These are phyloP conservation scores for Apamea sordens DNA, from an alignment of 2,888 invertebrate species.

Conservation along the genomic window DNA sequence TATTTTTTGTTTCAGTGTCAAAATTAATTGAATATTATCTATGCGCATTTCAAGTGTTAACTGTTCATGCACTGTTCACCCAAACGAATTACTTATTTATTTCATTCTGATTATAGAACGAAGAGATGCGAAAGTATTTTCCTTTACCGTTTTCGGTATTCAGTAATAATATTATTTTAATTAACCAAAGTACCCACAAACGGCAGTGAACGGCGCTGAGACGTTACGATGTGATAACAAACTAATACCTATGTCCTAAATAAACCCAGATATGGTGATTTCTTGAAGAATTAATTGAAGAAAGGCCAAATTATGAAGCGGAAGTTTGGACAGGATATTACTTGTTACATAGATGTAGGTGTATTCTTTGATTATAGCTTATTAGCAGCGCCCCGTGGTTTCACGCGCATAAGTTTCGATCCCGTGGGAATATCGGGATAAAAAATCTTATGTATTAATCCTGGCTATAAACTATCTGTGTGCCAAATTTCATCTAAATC, in stretches of 20 bases:
- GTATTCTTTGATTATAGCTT: not conserved
- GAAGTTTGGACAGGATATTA: not conserved
- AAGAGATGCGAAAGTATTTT: not conserved
- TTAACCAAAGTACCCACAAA: slow-evolving; percentile 13
- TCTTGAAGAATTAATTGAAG: slow-evolving; percentile 19
- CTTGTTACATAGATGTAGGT: not conserved
- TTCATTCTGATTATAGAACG: not conserved
- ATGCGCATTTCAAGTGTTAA: no score
- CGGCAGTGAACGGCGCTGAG: slow-evolving; percentile 27
- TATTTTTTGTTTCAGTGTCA: no score
- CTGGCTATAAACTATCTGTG: no score
- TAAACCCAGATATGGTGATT: slow-evolving; percentile 40
- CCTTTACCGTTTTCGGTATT: not conserved
- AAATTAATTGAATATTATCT: no score
- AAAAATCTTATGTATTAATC: no score
- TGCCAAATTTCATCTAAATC: no score
- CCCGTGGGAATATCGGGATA: no score
- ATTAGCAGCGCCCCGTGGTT: no score
- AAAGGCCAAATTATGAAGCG: not conserved
- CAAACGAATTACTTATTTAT: not conserved
- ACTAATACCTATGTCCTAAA: slow-evolving; percentile 34
- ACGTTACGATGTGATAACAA: slow-evolving; percentile 14
- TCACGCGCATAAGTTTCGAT: no score
- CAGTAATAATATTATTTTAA: slow-evolving; percentile 33
- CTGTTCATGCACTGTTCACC: no score